Evolutionary conservation across 2,113 vertebrate species (phyloP).

Genomic region (Himantopus leucocephalus): DNA sequence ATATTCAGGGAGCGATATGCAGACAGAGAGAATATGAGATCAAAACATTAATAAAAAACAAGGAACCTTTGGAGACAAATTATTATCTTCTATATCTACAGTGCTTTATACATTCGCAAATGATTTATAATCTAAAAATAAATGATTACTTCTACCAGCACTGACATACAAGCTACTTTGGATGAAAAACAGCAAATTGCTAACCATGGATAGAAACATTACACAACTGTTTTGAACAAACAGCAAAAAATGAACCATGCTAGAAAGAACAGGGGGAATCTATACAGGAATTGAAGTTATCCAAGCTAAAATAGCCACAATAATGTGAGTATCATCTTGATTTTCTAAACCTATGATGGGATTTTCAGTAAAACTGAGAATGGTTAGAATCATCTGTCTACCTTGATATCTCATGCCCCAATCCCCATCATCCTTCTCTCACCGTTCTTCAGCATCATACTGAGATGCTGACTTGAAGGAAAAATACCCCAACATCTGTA

Average conservation of each 20-base stretch:
- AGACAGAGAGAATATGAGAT: conserved; percentile 47
- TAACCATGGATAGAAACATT: not conserved
- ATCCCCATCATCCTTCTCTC: not conserved
- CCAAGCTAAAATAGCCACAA: not conserved
- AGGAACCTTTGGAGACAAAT: conserved; percentile 40
- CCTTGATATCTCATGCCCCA: not conserved
- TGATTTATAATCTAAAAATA: conserved; percentile 36
- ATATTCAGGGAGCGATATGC: conserved; percentile 24
- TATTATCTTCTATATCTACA: not conserved
- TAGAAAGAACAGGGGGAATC: not conserved
- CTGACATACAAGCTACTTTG: not conserved
- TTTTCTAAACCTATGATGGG: not conserved
- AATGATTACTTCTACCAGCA: not conserved
- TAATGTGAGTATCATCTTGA: not conserved
- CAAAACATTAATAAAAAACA: conserved; percentile 58
- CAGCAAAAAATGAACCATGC: not conserved
- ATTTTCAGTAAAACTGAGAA: not conserved
- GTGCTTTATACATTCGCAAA: not conserved
- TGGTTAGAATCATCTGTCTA: not conserved
- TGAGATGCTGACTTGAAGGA: not conserved
- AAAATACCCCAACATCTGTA: not conserved
- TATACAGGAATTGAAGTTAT: not conserved
- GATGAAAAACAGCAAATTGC: conserved; percentile 24
- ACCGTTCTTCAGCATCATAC: not conserved
- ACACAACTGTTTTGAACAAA: not conserved